These are phyloP conservation scores for Tetramorium bicarinatum DNA, from an alignment of 2,888 invertebrate species.

Conservation along the genomic window DNA sequence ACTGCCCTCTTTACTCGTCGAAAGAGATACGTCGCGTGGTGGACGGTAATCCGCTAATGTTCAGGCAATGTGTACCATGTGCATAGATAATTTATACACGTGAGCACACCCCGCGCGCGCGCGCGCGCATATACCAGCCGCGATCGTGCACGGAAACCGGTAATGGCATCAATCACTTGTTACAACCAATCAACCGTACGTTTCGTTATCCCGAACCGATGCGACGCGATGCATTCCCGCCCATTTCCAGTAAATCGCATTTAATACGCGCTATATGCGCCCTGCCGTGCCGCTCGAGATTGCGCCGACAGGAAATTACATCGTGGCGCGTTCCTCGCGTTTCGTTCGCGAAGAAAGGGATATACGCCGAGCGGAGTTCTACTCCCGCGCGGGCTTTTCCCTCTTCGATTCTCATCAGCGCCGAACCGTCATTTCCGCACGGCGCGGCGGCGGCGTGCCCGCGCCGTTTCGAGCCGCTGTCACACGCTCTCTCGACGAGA, in stretches of 20 bases:
- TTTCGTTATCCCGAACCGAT: constrained; percentile 74
- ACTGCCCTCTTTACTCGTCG: constrained; percentile 28
- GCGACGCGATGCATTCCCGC: constrained; percentile 28
- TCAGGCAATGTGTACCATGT: constrained; percentile 68
- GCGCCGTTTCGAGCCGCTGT: background rate
- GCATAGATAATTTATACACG: constrained; percentile 71
- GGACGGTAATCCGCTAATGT: constrained; percentile 74
- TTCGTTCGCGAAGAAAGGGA: constrained; percentile 50
- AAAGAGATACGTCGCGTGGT: constrained; percentile 66
- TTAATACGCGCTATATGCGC: constrained; percentile 61
- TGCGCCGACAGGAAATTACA: constrained; percentile 71
- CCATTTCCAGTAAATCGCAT: constrained; percentile 64
- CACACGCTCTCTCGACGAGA: background rate
- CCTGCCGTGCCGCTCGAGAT: constrained; percentile 38
- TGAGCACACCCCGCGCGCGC: constrained; percentile 28
- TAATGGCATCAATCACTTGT: constrained; percentile 78
- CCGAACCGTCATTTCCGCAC: constrained; percentile 66
- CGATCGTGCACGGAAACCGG: constrained; percentile 54
- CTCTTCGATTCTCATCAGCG: constrained; percentile 30
- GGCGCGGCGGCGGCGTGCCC: constrained; percentile 42
- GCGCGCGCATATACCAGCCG: background rate
- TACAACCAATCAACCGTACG: constrained; percentile 75
- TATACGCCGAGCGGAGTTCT: constrained; percentile 12
- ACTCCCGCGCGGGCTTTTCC: constrained; percentile 51
- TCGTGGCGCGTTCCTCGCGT: constrained; percentile 59